A percentile compares a stretch with the other conserved stretches of the same genome.
Conservation (phyloP, 2,113 vertebrate species). For the Tautogolabrus adspersus region DNA sequence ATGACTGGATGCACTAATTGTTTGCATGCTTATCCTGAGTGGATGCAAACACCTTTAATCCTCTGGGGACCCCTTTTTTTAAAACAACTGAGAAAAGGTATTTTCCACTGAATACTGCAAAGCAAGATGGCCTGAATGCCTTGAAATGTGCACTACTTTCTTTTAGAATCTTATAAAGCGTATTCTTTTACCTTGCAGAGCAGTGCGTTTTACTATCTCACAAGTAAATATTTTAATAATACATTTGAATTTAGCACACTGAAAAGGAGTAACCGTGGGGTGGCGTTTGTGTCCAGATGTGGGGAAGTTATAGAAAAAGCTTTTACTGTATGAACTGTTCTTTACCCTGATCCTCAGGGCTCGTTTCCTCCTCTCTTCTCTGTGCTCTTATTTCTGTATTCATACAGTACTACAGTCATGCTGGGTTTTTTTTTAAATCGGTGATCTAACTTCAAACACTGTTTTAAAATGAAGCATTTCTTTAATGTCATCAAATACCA, state of each 20-base stretch:
- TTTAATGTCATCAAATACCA: constrained; percentile 26
- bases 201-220: constrained; percentile 65
- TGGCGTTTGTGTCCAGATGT: constrained; percentile 58
- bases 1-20: constrained; percentile 49
- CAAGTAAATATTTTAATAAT: constrained; percentile 78
- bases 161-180: constrained; percentile 82
- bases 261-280: constrained; percentile 39
- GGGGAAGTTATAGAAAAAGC: constrained; percentile 48
- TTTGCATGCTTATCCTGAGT: constrained; percentile 55
- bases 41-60: constrained; percentile 76
- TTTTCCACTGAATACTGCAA: constrained; percentile 85
- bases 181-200: constrained; percentile 76
- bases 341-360: constrained; percentile 56
- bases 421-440: constrained; percentile 26
- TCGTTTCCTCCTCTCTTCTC: constrained; percentile 29
- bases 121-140: constrained; percentile 86
- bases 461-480: constrained; percentile 31
- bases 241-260: constrained; percentile 73
- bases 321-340: constrained; percentile 59
- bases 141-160: constrained; percentile 90
- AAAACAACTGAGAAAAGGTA: constrained; percentile 77
- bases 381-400: constrained; percentile 46
- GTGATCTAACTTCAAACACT: constrained; percentile 26
- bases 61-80: constrained; percentile 71
- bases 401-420: constrained; percentile 44